Evolutionary conservation across 2,888 invertebrate genomes (phyloP).

Genomic region (Synergus laeviventris): DNA sequence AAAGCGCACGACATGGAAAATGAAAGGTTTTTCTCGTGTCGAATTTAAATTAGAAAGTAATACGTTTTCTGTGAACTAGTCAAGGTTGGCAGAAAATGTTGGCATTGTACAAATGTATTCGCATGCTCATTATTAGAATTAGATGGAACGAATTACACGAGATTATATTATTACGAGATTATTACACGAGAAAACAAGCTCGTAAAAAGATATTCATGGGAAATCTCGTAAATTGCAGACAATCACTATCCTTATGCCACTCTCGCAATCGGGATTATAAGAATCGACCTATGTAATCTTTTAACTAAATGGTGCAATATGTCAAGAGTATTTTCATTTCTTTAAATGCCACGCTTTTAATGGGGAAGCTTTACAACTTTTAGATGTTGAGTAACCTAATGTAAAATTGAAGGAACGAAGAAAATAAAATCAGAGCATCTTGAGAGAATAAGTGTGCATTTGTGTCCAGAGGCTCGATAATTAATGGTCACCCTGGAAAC

Average conservation of each 20-base stretch:
- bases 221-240: constrained; percentile 39
- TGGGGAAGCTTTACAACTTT: not conserved
- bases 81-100: constrained; percentile 25
- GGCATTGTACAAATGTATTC: not conserved
- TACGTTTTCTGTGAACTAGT: constrained; percentile 15
- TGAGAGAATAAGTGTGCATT: not conserved
- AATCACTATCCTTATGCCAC: constrained; percentile 24
- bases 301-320: constrained; percentile 29
- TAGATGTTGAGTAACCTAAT: not conserved
- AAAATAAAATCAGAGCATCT: not conserved
- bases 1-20: not conserved
- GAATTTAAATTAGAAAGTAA: constrained; percentile 34
- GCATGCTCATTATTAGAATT: constrained; percentile 35
- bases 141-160: constrained; percentile 34
- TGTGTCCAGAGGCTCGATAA: constrained; percentile 19
- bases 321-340: constrained; percentile 29
- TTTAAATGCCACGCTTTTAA: constrained; percentile 11
- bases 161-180: too few relatives aligned
- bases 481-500: not conserved
- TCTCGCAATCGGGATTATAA: constrained; percentile 26
- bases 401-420: not conserved
- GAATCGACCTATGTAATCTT: constrained; percentile 4
- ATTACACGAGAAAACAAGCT: constrained; percentile 36
- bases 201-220: constrained; percentile 37
- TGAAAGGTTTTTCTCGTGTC: not conserved